phyloP scores from a whole-genome alignment of 2,797 vertebrate genomes.

The Pseudocheirus occidentalis region DNA sequence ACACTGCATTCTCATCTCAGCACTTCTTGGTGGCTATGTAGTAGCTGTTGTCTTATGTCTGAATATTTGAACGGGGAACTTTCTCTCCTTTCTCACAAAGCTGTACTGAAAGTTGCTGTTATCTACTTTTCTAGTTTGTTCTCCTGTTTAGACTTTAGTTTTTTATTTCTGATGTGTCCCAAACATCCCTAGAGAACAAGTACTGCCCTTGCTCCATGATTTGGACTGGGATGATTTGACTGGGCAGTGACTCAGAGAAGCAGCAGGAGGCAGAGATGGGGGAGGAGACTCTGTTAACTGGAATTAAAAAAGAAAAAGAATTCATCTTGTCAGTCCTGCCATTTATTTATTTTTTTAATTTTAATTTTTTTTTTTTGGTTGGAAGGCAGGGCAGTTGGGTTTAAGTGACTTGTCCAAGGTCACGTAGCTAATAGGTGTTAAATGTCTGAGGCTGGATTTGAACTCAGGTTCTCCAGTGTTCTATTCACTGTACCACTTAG shows the following conservation, averaged over 20 bases:
- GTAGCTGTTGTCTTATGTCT: background rate
- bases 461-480: no score
- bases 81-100: conserved; percentile 13
- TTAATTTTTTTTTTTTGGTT: no score
- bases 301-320: background rate
- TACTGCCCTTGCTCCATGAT: background rate
- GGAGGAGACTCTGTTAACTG: background rate
- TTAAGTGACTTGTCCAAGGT: no score
- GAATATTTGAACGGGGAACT: background rate
- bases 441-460: no score
- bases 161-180: background rate
- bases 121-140: background rate
- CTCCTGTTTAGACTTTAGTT: background rate
- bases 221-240: background rate
- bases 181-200: background rate
- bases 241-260: background rate
- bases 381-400: no score
- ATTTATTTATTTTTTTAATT: background rate
- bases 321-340: background rate
- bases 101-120: background rate
- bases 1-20: background rate
- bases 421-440: no score
- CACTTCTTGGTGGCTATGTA: background rate
- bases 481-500: no score
- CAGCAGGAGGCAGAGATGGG: background rate